Evolutionary conservation across 2,797 vertebrate genomes (phyloP).

Genomic region (Poeciliopsis paucimaculata): DNA sequence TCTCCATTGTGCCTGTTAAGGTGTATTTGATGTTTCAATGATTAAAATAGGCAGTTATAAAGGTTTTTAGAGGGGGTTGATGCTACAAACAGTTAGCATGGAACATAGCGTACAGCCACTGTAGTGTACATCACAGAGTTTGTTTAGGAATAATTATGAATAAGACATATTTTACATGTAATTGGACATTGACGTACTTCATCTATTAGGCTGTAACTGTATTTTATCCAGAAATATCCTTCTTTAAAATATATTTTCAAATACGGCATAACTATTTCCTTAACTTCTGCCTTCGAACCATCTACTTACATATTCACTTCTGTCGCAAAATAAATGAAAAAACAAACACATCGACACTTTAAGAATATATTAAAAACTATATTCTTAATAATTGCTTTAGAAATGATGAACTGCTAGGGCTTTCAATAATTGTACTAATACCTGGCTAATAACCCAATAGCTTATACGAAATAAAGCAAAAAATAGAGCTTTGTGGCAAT

Average conservation of each 20-base stretch:
- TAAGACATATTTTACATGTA: background rate
- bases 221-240: background rate
- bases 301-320: background rate
- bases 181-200: background rate
- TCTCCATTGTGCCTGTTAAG: too few relatives aligned
- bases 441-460: background rate
- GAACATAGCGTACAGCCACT: background rate
- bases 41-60: too few relatives aligned
- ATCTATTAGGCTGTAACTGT: background rate
- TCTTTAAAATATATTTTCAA: background rate
- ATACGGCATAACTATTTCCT: background rate
- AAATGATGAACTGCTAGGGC: background rate
- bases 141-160: background rate
- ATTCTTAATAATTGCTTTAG: background rate
- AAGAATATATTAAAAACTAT: background rate
- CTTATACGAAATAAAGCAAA: background rate
- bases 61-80: background rate
- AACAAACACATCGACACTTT: background rate
- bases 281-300: background rate
- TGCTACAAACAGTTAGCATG: background rate
- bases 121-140: background rate
- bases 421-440: background rate
- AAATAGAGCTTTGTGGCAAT: background rate
- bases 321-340: background rate
- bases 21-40: too few relatives aligned